Conservation (phyloP, 1,140 invertebrate species). For the Ceratoteleas bidentatus region DNA sequence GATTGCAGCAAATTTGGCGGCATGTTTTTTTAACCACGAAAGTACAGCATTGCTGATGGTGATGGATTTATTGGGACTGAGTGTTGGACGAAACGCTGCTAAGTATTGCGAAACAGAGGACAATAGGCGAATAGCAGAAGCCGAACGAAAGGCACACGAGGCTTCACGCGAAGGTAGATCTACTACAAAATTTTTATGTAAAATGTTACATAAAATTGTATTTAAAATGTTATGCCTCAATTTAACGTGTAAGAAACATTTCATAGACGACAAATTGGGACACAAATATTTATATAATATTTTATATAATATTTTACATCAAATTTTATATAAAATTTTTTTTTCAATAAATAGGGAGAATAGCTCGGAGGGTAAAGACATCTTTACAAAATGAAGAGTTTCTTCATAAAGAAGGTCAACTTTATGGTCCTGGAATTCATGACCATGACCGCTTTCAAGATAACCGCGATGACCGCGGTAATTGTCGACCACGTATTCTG, state of each 20-base stretch:
- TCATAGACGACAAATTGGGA: too few species aligned
- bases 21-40: constrained; percentile 7
- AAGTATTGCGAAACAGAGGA: neutral
- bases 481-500: too few species aligned
- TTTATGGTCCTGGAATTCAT: neutral
- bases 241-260: too few species aligned
- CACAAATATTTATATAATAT: too few species aligned
- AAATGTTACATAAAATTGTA: too few species aligned
- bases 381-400: constrained; percentile 4
- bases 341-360: too few species aligned
- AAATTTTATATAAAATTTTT: too few species aligned
- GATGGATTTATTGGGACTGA: constrained; percentile 8
- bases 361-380: neutral
- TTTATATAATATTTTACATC: too few species aligned
- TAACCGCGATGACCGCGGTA: too few species aligned
- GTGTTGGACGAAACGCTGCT: constrained; percentile 11
- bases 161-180: constrained; percentile 3
- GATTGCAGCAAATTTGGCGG: neutral
- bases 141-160: constrained; percentile 3
- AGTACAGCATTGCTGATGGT: constrained; percentile 16
- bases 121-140: neutral
- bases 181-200: too few species aligned
- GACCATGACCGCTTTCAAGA: too few species aligned
- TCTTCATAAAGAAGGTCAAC: neutral
- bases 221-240: too few species aligned